These are phyloP conservation scores for Acestrorhynchus altus DNA, from an alignment of 2,797 vertebrate genomes.

Conservation along the genomic window DNA sequence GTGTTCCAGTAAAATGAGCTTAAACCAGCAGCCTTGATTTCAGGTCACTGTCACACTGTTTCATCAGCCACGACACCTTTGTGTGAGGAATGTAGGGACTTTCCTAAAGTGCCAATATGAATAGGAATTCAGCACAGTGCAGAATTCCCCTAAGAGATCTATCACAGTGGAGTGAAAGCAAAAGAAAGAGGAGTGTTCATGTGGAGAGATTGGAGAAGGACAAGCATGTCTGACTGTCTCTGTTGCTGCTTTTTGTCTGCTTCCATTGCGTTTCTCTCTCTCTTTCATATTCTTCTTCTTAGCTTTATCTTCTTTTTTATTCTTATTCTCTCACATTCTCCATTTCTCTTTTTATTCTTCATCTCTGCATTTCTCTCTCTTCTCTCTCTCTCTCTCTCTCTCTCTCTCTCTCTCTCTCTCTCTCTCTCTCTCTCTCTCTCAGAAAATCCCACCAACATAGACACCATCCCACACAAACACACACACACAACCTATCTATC, in stretches of 20 bases:
- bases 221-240: not conserved
- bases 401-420: not conserved
- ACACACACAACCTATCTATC: not conserved
- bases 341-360: not conserved
- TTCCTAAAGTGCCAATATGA: conserved; percentile 41
- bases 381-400: no score
- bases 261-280: not conserved
- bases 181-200: conserved; percentile 21
- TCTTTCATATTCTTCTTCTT: not conserved
- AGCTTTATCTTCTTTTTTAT: not conserved
- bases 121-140: conserved; percentile 16
- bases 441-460: not conserved
- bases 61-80: conserved; percentile 50
- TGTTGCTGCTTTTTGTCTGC: not conserved
- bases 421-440: not conserved
- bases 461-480: conserved; percentile 3
- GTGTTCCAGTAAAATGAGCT: not conserved
- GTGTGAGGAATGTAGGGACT: conserved; percentile 29
- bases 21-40: conserved; percentile 30
- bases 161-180: conserved; percentile 25
- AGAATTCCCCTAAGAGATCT: conserved; percentile 40
- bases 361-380: not conserved
- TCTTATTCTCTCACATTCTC: no score
- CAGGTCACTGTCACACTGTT: conserved; percentile 18
- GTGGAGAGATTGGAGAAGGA: not conserved